phyloP scores from a whole-genome alignment of 2,888 invertebrate species.

The Lomographa bimaculata region DNA sequence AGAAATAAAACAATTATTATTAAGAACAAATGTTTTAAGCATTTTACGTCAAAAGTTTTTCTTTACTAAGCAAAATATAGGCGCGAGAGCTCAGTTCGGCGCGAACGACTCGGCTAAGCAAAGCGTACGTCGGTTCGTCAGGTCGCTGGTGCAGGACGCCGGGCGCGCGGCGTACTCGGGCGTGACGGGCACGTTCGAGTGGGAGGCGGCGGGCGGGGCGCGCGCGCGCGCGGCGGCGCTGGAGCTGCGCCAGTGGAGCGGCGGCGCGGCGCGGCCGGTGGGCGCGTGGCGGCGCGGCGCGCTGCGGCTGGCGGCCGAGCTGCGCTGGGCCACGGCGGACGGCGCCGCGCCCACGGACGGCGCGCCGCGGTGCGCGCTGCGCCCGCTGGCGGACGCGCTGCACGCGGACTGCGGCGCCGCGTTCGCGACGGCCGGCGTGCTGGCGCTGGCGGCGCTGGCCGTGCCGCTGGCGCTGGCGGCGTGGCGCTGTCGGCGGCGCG shows the following conservation, averaged over 20 bases:
- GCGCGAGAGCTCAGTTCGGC: too few relatives aligned
- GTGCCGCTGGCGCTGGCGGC: slow-evolving; percentile 50
- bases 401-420: slow-evolving; percentile 89
- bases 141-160: slow-evolving; percentile 48
- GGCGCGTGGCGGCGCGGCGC: slow-evolving; percentile 90
- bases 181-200: slow-evolving; percentile 59
- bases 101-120: too few relatives aligned
- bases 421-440: slow-evolving; percentile 70
- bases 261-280: slow-evolving; percentile 67
- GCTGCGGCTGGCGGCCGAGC: slow-evolving; percentile 86
- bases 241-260: slow-evolving; percentile 83
- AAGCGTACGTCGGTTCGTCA: too few relatives aligned
- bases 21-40: too few relatives aligned
- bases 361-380: slow-evolving; percentile 86
- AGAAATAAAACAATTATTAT: too few relatives aligned
- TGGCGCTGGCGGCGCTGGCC: slow-evolving; percentile 48
- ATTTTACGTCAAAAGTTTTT: too few relatives aligned
- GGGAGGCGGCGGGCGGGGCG: slow-evolving; percentile 87
- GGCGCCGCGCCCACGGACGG: slow-evolving; percentile 88
- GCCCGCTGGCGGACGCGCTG: slow-evolving; percentile 86
- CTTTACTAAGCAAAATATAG: too few relatives aligned
- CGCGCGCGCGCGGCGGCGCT: slow-evolving; percentile 79
- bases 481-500: slow-evolving; percentile 55
- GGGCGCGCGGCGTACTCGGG: slow-evolving; percentile 46
- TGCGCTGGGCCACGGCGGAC: slow-evolving; percentile 85